phyloP scores from a whole-genome alignment of 2,797 vertebrate species.

The Tarsius wallacei region DNA sequence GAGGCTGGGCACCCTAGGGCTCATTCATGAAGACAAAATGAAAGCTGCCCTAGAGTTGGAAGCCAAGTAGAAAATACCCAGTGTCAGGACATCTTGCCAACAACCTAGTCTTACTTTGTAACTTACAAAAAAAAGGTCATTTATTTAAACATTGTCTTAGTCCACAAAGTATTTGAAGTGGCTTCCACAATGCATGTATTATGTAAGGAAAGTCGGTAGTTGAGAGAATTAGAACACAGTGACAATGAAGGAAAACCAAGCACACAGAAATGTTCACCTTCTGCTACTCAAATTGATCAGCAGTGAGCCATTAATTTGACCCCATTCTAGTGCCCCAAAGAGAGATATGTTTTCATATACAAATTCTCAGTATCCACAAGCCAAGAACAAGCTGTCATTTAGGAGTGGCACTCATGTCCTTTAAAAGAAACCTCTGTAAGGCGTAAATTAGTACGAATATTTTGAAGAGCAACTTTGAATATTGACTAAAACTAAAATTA shows the following conservation, averaged over 20 bases:
- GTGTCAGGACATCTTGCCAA: neutral
- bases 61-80: neutral
- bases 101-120: neutral
- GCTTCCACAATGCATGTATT: neutral
- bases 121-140: neutral
- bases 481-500: neutral
- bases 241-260: neutral
- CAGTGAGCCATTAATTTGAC: neutral
- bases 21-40: neutral
- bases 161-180: neutral
- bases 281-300: neutral
- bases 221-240: neutral
- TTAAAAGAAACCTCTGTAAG: neutral
- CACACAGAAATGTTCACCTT: neutral
- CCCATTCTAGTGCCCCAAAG: neutral
- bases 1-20: neutral
- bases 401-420: neutral
- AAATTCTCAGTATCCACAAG: neutral
- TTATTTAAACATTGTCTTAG: neutral
- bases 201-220: neutral
- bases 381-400: neutral
- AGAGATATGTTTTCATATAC: neutral
- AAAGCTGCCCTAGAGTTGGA: neutral
- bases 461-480: neutral
- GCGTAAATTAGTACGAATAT: neutral